phyloP scores from a whole-genome alignment of 1,140 invertebrate species.

The Limonius californicus region DNA sequence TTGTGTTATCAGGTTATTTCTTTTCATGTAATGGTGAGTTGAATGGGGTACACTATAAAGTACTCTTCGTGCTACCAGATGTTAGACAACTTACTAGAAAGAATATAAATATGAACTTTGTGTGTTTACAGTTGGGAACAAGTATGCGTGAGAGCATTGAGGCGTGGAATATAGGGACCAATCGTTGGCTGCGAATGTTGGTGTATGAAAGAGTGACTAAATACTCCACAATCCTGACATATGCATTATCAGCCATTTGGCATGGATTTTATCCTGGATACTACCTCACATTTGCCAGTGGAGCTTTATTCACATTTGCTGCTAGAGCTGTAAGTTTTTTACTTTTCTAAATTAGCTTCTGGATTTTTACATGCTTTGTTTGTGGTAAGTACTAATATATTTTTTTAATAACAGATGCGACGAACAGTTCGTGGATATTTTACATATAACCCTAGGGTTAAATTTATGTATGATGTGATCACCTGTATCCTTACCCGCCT shows the following conservation, averaged over 20 bases:
- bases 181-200: conserved; percentile 80
- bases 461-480: conserved; percentile 72
- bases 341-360: background rate
- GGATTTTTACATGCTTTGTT: background rate
- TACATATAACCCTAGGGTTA: conserved; percentile 56
- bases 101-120: background rate
- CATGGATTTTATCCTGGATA: conserved; percentile 98
- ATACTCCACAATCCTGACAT: conserved; percentile 69
- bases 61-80: background rate
- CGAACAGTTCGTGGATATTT: conserved; percentile 74
- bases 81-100: background rate
- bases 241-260: conserved; percentile 89
- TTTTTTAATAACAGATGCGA: conserved; percentile 65
- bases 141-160: conserved; percentile 79
- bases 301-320: conserved; percentile 81
- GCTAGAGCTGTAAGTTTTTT: conserved; percentile 70
- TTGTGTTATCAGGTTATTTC: too few relatives aligned
- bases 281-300: conserved; percentile 90
- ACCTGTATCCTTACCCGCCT: conserved; percentile 77
- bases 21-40: too few relatives aligned
- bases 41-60: background rate
- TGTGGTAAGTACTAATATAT: too few relatives aligned
- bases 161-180: conserved; percentile 90
- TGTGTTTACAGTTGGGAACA: conserved; percentile 61
- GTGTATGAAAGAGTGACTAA: conserved; percentile 77